Percentiles rank a stretch among this genome's conserved stretches.
These are phyloP conservation scores for Eulemur coronatus DNA, from an alignment of 2,797 vertebrate genomes.

Conservation along the genomic window DNA sequence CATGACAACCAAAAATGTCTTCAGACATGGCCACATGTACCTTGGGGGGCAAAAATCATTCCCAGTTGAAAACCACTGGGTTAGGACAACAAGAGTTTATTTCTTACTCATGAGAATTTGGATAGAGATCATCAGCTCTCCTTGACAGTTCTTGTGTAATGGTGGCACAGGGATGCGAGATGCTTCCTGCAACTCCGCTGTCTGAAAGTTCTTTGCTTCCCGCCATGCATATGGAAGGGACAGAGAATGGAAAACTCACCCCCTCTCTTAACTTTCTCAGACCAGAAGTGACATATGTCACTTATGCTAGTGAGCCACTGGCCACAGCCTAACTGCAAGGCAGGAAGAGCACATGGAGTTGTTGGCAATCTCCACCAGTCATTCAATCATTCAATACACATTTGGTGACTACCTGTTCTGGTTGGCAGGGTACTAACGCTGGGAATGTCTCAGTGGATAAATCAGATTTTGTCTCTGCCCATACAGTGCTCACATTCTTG, in stretches of 20 bases:
- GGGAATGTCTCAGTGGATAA: background rate
- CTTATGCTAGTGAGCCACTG: background rate
- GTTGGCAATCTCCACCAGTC: background rate
- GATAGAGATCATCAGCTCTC: background rate
- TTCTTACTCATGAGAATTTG: background rate
- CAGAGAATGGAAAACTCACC: background rate
- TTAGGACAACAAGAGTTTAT: background rate
- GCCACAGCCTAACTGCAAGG: background rate
- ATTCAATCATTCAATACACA: background rate
- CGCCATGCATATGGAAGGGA: background rate
- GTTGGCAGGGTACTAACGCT: background rate
- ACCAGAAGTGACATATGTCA: background rate
- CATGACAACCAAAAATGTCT: background rate
- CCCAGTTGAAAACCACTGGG: background rate
- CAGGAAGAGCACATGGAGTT: background rate
- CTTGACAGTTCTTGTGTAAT: background rate
- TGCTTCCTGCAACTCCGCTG: background rate
- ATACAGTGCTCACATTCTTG: background rate
- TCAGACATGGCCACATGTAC: background rate
- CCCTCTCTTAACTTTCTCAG: background rate
- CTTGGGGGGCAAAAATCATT: background rate
- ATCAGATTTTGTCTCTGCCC: background rate
- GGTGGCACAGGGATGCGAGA: background rate
- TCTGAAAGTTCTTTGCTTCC: background rate
- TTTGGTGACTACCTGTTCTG: background rate